A percentile compares a stretch with the other conserved stretches of the same genome.
These are phyloP conservation scores for Mobula hypostoma DNA, from an alignment of 2,113 vertebrate genomes.

Conservation along the genomic window DNA sequence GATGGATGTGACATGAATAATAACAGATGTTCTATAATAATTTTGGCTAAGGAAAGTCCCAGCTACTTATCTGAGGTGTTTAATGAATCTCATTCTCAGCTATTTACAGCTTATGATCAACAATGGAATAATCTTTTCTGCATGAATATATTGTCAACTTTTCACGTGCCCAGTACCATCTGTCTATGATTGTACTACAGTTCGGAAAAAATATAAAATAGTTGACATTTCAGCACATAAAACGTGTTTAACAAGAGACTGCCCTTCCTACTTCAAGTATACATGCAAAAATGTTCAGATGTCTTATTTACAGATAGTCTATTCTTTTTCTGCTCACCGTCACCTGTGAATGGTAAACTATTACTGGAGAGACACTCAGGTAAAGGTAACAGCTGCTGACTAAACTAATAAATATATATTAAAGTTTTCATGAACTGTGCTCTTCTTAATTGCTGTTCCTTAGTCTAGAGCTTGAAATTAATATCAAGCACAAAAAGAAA, in stretches of 20 bases:
- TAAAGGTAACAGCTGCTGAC: constrained; percentile 19
- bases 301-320: neutral
- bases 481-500: neutral
- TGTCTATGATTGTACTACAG: constrained; percentile 1
- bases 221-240: neutral
- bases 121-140: neutral
- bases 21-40: neutral
- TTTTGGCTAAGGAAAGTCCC: neutral
- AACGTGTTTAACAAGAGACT: neutral
- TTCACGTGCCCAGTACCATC: neutral
- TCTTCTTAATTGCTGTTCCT: constrained; percentile 10
- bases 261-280: neutral
- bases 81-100: neutral
- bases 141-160: neutral
- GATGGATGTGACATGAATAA: neutral
- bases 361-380: neutral
- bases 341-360: neutral
- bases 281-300: neutral
- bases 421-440: constrained; percentile 11
- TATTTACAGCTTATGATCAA: neutral
- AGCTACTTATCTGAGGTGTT: neutral
- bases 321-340: neutral
- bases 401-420: constrained; percentile 22
- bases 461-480: neutral
- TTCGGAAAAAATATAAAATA: neutral